phyloP scores from a whole-genome alignment of 2,113 vertebrate genomes.

The Brachypteracias leptosomus region DNA sequence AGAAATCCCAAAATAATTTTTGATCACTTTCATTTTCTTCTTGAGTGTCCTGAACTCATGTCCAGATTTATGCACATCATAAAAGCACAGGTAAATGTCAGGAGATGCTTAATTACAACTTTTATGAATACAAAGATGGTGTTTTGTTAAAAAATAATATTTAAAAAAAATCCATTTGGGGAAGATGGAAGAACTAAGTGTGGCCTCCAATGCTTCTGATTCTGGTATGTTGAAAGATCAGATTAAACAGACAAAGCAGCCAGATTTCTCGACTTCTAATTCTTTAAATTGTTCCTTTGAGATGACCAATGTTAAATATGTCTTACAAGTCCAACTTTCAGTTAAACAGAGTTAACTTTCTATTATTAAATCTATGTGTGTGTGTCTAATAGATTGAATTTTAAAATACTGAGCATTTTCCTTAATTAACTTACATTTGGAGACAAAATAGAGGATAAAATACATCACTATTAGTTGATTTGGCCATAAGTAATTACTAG shows the following conservation, averaged over 20 bases:
- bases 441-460: not conserved
- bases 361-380: not conserved
- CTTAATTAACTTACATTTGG: not conserved
- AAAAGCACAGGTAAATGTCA: conserved; percentile 89
- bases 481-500: not conserved
- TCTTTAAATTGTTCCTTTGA: not conserved
- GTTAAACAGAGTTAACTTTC: not conserved
- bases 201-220: not conserved
- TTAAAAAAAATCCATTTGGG: not conserved
- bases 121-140: not conserved
- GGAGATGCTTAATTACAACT: not conserved
- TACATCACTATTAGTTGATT: not conserved
- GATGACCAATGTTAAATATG: not conserved
- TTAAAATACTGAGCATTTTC: not conserved
- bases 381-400: not conserved
- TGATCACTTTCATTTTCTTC: conserved; percentile 97
- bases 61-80: conserved; percentile 99
- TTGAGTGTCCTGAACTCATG: conserved; percentile 98
- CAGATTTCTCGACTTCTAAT: not conserved
- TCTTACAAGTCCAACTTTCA: not conserved
- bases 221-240: not conserved
- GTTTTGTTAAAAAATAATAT: not conserved
- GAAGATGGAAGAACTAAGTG: not conserved
- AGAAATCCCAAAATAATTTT: conserved; percentile 99
- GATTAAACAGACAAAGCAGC: not conserved